A percentile compares a stretch with the other conserved stretches of the same genome.
Conservation (phyloP, 2,113 vertebrate species). For the Prinia subflava region DNA sequence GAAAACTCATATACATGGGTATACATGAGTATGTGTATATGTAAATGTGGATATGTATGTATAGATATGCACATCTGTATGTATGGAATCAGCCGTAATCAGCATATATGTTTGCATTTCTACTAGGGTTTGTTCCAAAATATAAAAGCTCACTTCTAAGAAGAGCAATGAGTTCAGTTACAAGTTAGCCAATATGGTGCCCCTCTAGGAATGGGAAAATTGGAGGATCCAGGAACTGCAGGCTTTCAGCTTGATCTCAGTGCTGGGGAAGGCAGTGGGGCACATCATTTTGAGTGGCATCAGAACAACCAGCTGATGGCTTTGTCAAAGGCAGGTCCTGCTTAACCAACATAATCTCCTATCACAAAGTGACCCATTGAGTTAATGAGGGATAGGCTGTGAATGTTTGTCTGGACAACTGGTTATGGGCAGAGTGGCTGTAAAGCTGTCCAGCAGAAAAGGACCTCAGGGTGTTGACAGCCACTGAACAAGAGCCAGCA, state of each 20-base stretch:
- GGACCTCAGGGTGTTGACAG: neutral
- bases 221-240: neutral
- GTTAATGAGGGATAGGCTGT: neutral
- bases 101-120: neutral
- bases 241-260: neutral
- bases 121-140: neutral
- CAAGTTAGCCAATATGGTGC: neutral
- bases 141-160: neutral
- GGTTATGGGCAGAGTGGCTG: neutral
- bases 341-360: neutral
- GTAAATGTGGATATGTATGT: too few relatives aligned
- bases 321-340: neutral
- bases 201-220: accelerated
- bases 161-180: neutral
- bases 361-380: too few relatives aligned
- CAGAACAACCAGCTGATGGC: neutral
- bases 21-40: too few relatives aligned
- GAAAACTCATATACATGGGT: neutral
- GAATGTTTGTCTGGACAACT: neutral
- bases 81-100: accelerated
- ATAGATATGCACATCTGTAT: neutral
- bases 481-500: neutral
- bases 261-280: neutral
- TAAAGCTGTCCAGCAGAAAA: neutral
- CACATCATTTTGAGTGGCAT: neutral